phyloP scores from a whole-genome alignment of 2,113 vertebrate genomes.

The Suricata suricatta region DNA sequence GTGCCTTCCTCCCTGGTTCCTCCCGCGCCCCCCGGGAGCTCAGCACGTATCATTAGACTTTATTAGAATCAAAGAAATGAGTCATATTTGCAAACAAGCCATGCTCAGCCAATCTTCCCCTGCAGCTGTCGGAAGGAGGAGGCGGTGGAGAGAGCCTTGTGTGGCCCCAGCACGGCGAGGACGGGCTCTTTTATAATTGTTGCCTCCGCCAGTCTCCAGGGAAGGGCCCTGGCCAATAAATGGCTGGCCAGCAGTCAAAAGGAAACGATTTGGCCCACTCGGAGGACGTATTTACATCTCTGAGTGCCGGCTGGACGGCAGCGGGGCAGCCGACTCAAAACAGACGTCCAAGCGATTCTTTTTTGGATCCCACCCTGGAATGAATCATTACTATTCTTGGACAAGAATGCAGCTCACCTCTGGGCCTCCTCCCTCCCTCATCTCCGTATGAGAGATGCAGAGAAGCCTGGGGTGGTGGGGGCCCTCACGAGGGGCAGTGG shows the following conservation, averaged over 20 bases:
- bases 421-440: neutral
- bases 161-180: slow-evolving; percentile 24
- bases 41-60: slow-evolving; percentile 72
- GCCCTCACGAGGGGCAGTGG: neutral
- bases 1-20: slow-evolving; percentile 45
- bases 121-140: slow-evolving; percentile 49
- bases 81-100: slow-evolving; percentile 76
- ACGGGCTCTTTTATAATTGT: slow-evolving; percentile 70
- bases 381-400: slow-evolving; percentile 72
- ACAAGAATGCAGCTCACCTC: slow-evolving; percentile 58
- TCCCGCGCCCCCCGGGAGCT: slow-evolving; percentile 59
- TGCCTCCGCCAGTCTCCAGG: slow-evolving; percentile 69
- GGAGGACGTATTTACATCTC: slow-evolving; percentile 76
- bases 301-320: slow-evolving; percentile 75
- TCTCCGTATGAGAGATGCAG: neutral
- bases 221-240: slow-evolving; percentile 70
- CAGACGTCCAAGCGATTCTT: slow-evolving; percentile 60
- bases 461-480: neutral
- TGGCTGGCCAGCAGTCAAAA: slow-evolving; percentile 75
- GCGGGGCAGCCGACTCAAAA: slow-evolving; percentile 53
- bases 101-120: slow-evolving; percentile 49
- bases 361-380: slow-evolving; percentile 68
- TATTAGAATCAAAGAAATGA: slow-evolving; percentile 79
- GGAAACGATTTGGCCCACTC: slow-evolving; percentile 78
- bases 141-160: slow-evolving; percentile 23